A percentile compares a stretch with the other conserved stretches of the same genome.
These are phyloP conservation scores for Sarcophaga bullata DNA, from an alignment of 1,140 invertebrate species.

Conservation along the genomic window DNA sequence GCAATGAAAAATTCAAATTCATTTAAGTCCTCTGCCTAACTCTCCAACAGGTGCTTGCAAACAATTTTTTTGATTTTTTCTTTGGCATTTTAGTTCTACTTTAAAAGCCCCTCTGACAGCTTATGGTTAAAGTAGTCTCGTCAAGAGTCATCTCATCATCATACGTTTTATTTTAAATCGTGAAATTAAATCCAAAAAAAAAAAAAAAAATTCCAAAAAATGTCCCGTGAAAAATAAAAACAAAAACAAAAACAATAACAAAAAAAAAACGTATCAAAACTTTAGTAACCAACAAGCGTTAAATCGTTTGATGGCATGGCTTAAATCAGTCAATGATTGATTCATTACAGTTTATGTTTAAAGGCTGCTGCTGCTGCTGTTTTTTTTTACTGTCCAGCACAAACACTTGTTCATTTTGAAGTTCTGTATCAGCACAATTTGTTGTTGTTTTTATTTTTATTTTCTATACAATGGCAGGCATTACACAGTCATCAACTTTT, in stretches of 20 bases:
- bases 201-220: too few relatives aligned
- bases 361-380: too few relatives aligned
- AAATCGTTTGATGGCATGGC: slow-evolving; percentile 35
- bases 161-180: neutral
- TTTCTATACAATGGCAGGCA: slow-evolving; percentile 9
- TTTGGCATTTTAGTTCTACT: neutral
- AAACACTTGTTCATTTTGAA: neutral
- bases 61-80: neutral
- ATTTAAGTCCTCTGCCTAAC: too few relatives aligned
- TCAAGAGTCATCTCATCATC: neutral
- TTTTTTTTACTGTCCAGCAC: neutral
- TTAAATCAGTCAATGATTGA: slow-evolving; percentile 40
- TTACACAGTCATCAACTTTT: slow-evolving; percentile 28
- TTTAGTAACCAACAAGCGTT: slow-evolving; percentile 34
- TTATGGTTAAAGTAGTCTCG: neutral
- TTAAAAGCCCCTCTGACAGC: neutral
- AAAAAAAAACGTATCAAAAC: slow-evolving; percentile 21
- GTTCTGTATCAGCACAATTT: neutral
- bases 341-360: slow-evolving; percentile 27
- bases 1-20: neutral
- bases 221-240: too few relatives aligned
- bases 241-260: too few relatives aligned
- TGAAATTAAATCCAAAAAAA: neutral
- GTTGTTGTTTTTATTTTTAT: neutral
- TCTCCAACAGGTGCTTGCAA: too few relatives aligned